phyloP scores from a whole-genome alignment of 2,797 vertebrate genomes.

The Capromys pilorides region DNA sequence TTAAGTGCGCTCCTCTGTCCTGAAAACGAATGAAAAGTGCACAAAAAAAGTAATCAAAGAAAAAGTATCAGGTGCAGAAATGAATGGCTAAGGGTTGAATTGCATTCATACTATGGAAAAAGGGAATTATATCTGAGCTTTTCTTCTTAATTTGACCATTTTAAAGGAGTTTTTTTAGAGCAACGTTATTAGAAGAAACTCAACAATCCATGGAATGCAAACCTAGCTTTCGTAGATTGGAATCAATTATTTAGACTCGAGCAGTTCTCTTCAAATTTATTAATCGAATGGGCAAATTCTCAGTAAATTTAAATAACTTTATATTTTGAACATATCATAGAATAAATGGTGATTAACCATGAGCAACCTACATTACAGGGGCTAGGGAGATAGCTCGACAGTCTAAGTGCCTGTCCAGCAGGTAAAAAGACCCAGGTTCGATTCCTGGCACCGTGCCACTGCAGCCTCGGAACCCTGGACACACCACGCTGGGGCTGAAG shows the following conservation, averaged over 20 bases:
- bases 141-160: slow-evolving; percentile 4
- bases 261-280: slow-evolving; percentile 14
- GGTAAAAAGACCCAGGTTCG: too few species aligned
- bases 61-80: not conserved
- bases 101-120: not conserved
- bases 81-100: not conserved
- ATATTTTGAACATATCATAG: not conserved
- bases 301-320: not conserved
- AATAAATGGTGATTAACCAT: not conserved
- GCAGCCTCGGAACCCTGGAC: too few species aligned
- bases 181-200: slow-evolving; percentile 1
- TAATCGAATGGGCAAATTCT: not conserved
- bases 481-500: too few species aligned
- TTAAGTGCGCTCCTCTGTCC: slow-evolving; percentile 28
- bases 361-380: slow-evolving; percentile 19
- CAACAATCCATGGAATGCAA: not conserved
- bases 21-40: slow-evolving; percentile 28
- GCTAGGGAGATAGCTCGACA: too few species aligned
- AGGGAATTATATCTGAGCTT: not conserved
- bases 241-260: slow-evolving; percentile 16
- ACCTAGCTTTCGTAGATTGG: slow-evolving; percentile 1
- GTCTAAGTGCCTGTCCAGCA: too few species aligned
- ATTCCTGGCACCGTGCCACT: too few species aligned
- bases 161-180: not conserved
- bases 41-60: not conserved